These are phyloP conservation scores for Centroberyx gerrardi DNA, from an alignment of 2,797 vertebrate genomes.

Conservation along the genomic window DNA sequence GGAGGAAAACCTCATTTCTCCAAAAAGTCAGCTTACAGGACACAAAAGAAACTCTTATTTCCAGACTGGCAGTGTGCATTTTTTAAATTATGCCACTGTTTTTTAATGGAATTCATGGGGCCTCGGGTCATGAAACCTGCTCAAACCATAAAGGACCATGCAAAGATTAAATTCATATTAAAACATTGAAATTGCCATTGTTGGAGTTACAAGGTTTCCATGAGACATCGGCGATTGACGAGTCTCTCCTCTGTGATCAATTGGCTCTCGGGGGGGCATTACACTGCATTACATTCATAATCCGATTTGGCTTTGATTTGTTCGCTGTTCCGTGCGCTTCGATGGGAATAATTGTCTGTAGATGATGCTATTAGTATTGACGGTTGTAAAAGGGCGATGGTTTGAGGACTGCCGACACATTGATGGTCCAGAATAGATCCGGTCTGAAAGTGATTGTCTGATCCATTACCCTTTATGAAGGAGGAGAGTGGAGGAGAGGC, in stretches of 20 bases:
- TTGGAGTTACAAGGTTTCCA: slow-evolving; percentile 69
- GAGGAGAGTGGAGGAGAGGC: slow-evolving; percentile 67
- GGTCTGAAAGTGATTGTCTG: slow-evolving; percentile 82
- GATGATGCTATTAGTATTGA: slow-evolving; percentile 89
- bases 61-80: not conserved
- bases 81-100: not conserved
- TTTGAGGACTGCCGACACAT: slow-evolving; percentile 84
- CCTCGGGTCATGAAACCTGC: not conserved
- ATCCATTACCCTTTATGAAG: slow-evolving; percentile 85
- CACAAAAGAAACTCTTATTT: not conserved
- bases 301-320: slow-evolving; percentile 89
- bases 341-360: slow-evolving; percentile 87
- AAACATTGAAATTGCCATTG: slow-evolving; percentile 61
- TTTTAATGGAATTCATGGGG: not conserved
- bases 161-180: slow-evolving; percentile 21
- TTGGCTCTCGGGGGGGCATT: slow-evolving; percentile 84
- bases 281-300: slow-evolving; percentile 87
- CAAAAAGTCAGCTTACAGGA: slow-evolving; percentile 4
- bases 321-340: slow-evolving; percentile 84
- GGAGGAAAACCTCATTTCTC: not conserved
- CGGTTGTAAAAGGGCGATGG: slow-evolving; percentile 83
- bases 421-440: slow-evolving; percentile 83
- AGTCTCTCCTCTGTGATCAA: slow-evolving; percentile 86
- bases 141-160: slow-evolving; percentile 16
- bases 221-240: slow-evolving; percentile 80